Conservation (phyloP, 1,140 invertebrate species). For the Drosophila paulistorum region DNA sequence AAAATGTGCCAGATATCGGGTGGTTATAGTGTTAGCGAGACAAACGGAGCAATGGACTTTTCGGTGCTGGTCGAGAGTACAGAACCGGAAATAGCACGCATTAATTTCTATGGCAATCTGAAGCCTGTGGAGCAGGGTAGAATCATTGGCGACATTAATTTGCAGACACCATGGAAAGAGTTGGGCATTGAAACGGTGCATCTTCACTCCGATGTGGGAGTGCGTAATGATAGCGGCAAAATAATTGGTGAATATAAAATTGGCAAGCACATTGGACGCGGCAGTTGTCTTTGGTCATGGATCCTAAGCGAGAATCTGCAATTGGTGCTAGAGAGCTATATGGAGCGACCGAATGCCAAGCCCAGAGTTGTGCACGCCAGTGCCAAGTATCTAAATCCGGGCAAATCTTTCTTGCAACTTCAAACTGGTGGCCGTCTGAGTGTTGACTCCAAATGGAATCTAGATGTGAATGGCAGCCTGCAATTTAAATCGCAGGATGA, state of each 20-base stretch:
- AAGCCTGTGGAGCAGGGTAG: slow-evolving; percentile 37
- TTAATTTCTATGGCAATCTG: slow-evolving; percentile 66
- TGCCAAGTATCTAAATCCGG: slow-evolving; percentile 84
- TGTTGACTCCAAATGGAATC: slow-evolving; percentile 83
- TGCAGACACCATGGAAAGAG: slow-evolving; percentile 76
- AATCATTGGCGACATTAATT: slow-evolving; percentile 52
- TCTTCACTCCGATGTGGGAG: slow-evolving; percentile 56
- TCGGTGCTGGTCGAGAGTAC: slow-evolving; percentile 70
- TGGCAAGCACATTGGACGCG: slow-evolving; percentile 58
- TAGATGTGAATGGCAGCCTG: slow-evolving; percentile 83
- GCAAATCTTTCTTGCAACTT: slow-evolving; percentile 83
- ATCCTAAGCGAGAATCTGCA: slow-evolving; percentile 83
- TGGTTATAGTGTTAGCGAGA: slow-evolving; percentile 56
- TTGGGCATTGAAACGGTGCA: slow-evolving; percentile 71
- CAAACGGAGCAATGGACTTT: slow-evolving; percentile 62
- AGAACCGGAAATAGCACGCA: slow-evolving; percentile 64
- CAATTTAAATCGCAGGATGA: slow-evolving; percentile 63
- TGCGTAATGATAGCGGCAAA: slow-evolving; percentile 41
- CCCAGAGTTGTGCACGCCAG: slow-evolving; percentile 67
- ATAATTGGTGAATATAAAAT: slow-evolving; percentile 66
- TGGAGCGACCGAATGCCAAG: slow-evolving; percentile 67
- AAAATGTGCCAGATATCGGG: slow-evolving; percentile 77
- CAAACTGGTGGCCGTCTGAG: slow-evolving; percentile 84
- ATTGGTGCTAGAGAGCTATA: slow-evolving; percentile 76
- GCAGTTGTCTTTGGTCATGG: slow-evolving; percentile 73